Conservation (phyloP, 2,888 invertebrate species). For the Oithona nana region DNA sequence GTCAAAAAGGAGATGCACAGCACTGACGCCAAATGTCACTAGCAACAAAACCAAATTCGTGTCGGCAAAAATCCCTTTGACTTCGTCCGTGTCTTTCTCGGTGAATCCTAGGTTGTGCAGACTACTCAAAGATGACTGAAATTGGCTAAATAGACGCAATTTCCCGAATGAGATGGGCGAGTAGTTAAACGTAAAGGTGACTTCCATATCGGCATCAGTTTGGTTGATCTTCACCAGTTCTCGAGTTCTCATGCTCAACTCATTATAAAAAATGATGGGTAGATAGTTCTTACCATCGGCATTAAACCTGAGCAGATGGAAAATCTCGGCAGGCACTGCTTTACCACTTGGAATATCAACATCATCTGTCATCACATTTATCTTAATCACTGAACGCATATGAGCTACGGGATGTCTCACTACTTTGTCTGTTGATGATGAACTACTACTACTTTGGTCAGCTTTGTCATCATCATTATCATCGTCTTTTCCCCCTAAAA, state of each 20-base stretch:
- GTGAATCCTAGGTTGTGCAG: constrained; percentile 62
- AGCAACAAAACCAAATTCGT: constrained; percentile 79
- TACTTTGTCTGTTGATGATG: constrained; percentile 4
- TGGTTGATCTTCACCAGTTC: constrained; percentile 48
- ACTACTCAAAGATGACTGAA: constrained; percentile 49
- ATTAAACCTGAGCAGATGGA: constrained; percentile 44
- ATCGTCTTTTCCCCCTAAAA: constrained; percentile 25
- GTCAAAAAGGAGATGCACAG: constrained; percentile 79
- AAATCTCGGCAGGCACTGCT: constrained; percentile 30
- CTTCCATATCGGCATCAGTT: constrained; percentile 33
- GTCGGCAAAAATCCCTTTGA: constrained; percentile 86
- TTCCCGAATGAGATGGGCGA: constrained; percentile 18
- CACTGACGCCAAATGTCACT: constrained; percentile 71
- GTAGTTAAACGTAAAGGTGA: constrained; percentile 37
- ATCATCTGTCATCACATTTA: constrained; percentile 57
- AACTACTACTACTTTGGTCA: too few species aligned
- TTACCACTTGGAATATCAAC: constrained; percentile 42
- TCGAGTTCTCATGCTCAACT: constrained; percentile 53
- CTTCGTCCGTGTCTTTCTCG: constrained; percentile 84
- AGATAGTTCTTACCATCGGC: constrained; percentile 44
- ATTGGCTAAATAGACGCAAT: constrained; percentile 43
- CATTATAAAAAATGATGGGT: constrained; percentile 64
- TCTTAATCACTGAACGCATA: constrained; percentile 46
- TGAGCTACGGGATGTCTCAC: constrained; percentile 45
- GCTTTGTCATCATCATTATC: not conserved